phyloP scores from a whole-genome alignment of 2,888 invertebrate genomes.

The Ophion ventricosus region DNA sequence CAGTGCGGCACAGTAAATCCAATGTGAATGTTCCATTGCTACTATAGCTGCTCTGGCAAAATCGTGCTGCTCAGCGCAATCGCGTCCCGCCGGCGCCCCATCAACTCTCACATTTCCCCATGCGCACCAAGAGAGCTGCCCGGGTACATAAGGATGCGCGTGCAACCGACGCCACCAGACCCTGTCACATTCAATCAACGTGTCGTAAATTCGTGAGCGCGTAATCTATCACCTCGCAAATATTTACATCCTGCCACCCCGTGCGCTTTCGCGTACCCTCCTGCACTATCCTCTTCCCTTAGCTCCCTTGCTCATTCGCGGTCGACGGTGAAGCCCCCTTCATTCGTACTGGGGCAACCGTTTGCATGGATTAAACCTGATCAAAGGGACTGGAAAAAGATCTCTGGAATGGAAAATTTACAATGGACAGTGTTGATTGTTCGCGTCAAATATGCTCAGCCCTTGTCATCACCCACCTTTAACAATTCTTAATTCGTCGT shows the following conservation, averaged over 20 bases:
- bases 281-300: constrained; percentile 16
- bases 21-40: constrained; percentile 56
- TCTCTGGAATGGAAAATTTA: constrained; percentile 2
- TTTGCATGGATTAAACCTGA: constrained; percentile 68
- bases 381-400: constrained; percentile 54
- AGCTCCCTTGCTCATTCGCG: constrained; percentile 14
- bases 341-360: constrained; percentile 16
- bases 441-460: neutral
- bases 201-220: constrained; percentile 73
- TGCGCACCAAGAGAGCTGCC: constrained; percentile 44
- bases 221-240: constrained; percentile 76
- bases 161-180: constrained; percentile 43
- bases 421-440: neutral
- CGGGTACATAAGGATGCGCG: constrained; percentile 35
- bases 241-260: constrained; percentile 70
- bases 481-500: neutral
- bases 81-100: constrained; percentile 67
- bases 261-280: constrained; percentile 10
- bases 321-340: too few relatives aligned
- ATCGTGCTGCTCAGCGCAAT: constrained; percentile 63
- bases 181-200: constrained; percentile 76
- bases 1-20: constrained; percentile 63
- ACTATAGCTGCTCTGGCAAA: constrained; percentile 55
- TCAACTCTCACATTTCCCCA: constrained; percentile 60
- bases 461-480: constrained; percentile 13